Conservation (phyloP, 2,888 invertebrate species). For the Ceratothoa steindachneri region DNA sequence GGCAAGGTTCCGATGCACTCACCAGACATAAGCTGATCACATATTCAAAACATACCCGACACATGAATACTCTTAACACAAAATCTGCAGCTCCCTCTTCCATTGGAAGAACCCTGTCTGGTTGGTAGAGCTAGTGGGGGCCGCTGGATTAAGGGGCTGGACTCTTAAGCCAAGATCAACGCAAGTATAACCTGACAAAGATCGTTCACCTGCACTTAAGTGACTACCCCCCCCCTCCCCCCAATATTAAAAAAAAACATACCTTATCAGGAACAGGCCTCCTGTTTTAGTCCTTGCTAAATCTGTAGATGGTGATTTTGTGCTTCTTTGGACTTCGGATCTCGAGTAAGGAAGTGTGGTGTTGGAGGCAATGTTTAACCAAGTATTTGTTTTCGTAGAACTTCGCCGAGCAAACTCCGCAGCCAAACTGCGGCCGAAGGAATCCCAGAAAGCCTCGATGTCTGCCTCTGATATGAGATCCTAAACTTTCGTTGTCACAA, state of each 20-base stretch:
- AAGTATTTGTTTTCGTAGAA: conserved; percentile 46
- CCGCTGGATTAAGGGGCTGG: no score
- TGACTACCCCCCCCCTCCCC: no score
- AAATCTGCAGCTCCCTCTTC: no score
- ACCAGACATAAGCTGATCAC: no score
- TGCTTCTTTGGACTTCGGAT: conserved; percentile 37
- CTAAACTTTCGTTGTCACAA: conserved; percentile 42
- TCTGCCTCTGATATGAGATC: conserved; percentile 30
- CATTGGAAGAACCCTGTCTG: no score
- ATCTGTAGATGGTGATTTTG: conserved; percentile 35
- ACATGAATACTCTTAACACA: no score
- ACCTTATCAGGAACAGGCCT: neutral
- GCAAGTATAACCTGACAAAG: no score
- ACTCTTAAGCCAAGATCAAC: no score
- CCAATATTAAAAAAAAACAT: neutral
- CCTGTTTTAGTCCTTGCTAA: conserved; percentile 21
- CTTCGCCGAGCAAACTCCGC: conserved; percentile 42
- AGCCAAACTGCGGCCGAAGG: conserved; percentile 41
- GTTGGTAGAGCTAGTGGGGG: no score
- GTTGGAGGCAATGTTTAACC: conserved; percentile 43
- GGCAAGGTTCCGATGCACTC: no score
- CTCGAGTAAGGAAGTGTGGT: conserved; percentile 42
- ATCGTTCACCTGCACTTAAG: no score
- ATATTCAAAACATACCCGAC: no score
- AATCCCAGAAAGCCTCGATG: conserved; percentile 38